Evolutionary conservation across 2,888 invertebrate genomes (phyloP), one percentile per base, ranked within the genome.

Genomic region (Lissocephala sabroskyi): DNA sequence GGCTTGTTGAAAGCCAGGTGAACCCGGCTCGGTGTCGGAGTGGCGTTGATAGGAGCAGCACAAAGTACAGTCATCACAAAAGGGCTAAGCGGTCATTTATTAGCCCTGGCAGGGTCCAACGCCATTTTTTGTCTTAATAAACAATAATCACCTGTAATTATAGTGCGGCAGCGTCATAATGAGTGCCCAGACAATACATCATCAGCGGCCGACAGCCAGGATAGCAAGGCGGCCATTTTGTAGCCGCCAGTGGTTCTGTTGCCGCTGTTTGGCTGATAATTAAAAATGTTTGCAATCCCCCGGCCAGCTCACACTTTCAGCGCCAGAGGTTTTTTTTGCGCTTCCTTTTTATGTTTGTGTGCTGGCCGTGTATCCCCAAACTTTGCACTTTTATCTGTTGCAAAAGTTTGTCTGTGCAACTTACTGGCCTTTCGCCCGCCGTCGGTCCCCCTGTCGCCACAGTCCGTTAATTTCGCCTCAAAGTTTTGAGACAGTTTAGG

Each of bases 401-500:
- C 58, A 49, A 54, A 64, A 71, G 60, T 48, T 68, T 73, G 19
- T 11, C 41, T 33, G n/a, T 36, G 35, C 45, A 36, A 44, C 44
- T 73, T 56, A 59, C 52, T 61, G 58, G 65, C 58, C 65, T 62
- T 67, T 70, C 58, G 60, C 45, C 29, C 23, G 19, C 41, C n/a
- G n/a, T 10, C 19, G n/a, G 29, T 11, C 33, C 43, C 49, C 28
- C 6, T 45, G 49, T 39, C 45, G 54, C 41, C 41, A 49, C 51
- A 23, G 4, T 3, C 23, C 7, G 23, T 23, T 23, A 23, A 23
- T 23, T 23, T 23, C 51, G 47, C 47, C 32, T 10, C 52, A 71
- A 71, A 74, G 59, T 71, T 71, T 70, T 65, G 71, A 70, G 71
- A 74, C 71, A 71, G 70, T 74, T 71, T 71, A 74, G 64, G 74